Evolutionary conservation across 2,797 vertebrate genomes (phyloP).

Genomic region (Tympanoctomys barrerae): DNA sequence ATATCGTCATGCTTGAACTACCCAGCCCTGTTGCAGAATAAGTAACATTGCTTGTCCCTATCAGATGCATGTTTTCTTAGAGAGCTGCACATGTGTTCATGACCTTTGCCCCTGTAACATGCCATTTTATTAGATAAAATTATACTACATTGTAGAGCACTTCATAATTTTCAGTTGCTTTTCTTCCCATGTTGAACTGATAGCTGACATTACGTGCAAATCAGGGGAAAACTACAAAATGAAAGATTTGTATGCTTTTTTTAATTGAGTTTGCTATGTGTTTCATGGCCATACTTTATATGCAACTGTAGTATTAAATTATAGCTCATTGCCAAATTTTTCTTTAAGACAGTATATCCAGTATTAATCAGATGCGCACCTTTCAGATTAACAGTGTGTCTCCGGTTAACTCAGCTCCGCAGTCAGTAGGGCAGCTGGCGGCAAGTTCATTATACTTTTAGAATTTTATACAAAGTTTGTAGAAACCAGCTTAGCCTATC

Average conservation of each 20-base stretch:
- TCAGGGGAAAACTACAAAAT: slow-evolving; percentile 12
- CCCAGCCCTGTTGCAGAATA: neutral
- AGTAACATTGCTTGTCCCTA: neutral
- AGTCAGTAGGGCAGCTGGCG: neutral
- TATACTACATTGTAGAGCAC: neutral
- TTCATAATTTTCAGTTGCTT: slow-evolving; percentile 12
- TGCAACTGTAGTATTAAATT: slow-evolving; percentile 17
- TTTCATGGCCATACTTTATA: neutral
- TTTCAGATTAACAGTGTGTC: neutral
- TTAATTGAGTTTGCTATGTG: neutral
- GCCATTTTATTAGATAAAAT: neutral
- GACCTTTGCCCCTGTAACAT: slow-evolving; percentile 9
- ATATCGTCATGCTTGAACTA: neutral
- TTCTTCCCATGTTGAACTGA: slow-evolving; percentile 1
- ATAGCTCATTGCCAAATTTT: slow-evolving; percentile 52
- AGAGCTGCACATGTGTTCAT: neutral
- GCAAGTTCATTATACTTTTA: neutral
- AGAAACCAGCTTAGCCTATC: neutral
- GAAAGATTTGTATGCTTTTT: slow-evolving; percentile 6
- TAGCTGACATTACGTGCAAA: neutral
- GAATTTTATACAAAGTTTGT: neutral
- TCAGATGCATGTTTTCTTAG: neutral
- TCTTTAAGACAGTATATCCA: neutral
- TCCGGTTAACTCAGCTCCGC: slow-evolving; percentile 50
- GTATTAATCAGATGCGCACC: neutral